Conservation (phyloP, 2,797 vertebrate species). For the Lepilemur septentrionalis region DNA sequence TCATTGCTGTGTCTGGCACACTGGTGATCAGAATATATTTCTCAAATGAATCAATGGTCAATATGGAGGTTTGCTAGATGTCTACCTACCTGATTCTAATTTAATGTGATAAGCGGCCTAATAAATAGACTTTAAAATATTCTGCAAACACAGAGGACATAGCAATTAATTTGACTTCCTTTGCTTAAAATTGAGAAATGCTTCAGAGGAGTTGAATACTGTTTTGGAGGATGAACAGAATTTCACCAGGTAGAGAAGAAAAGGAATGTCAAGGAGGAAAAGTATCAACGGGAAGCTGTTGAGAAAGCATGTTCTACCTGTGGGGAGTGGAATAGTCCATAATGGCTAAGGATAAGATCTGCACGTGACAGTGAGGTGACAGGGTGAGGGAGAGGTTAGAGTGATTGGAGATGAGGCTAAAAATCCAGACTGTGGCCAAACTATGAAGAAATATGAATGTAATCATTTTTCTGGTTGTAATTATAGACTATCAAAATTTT, state of each 20-base stretch:
- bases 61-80: background rate
- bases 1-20: background rate
- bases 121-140: background rate
- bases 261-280: background rate
- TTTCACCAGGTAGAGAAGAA: background rate
- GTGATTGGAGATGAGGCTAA: background rate
- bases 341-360: background rate
- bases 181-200: background rate
- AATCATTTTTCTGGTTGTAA: background rate
- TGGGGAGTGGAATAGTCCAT: background rate
- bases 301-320: background rate
- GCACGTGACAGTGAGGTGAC: background rate
- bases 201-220: background rate
- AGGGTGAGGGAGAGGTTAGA: background rate
- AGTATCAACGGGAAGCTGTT: background rate
- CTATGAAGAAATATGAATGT: background rate
- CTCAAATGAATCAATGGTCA: background rate
- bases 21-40: background rate
- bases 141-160: background rate
- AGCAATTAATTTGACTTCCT: constrained; percentile 5
- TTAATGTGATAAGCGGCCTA: background rate
- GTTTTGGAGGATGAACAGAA: background rate
- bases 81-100: background rate
- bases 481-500: background rate
- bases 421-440: background rate